Percentiles rank a stretch among this genome's conserved stretches.
Conservation (phyloP, 2,888 invertebrate genomes). For the Incurvaria masculella region DNA sequence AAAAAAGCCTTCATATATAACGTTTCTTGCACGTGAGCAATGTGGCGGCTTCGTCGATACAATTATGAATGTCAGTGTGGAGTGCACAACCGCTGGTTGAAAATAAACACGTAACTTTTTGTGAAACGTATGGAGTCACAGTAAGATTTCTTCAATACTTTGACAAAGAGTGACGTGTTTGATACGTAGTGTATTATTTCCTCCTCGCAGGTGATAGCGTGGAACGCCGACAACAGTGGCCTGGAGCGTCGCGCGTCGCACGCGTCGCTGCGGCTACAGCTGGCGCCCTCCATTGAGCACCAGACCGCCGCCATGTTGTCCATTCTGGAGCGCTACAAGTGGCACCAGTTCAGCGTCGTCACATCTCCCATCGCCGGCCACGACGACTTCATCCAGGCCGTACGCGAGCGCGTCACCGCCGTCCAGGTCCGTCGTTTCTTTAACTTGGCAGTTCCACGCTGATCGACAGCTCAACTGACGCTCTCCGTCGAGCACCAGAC, state of each 20-base stretch:
- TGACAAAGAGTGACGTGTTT: not conserved
- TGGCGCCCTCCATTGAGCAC: slow-evolving; percentile 95
- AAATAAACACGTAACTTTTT: too few species aligned
- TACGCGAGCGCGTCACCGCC: slow-evolving; percentile 81
- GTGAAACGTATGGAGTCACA: too few species aligned
- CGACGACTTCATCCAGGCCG: slow-evolving; percentile 93
- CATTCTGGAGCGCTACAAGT: slow-evolving; percentile 91
- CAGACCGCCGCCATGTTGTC: slow-evolving; percentile 96
- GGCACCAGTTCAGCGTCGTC: slow-evolving; percentile 94
- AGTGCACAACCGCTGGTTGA: too few species aligned
- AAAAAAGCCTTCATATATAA: too few species aligned
- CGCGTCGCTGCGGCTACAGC: slow-evolving; percentile 85
- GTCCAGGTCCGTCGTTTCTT: slow-evolving; percentile 75
- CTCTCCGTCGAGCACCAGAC: too few species aligned
- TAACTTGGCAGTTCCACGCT: too few species aligned
- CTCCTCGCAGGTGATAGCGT: slow-evolving; percentile 71
- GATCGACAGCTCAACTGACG: too few species aligned
- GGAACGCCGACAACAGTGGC: slow-evolving; percentile 97
- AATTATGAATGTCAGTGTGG: too few species aligned
- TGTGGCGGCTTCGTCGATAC: too few species aligned
- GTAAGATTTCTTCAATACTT: too few species aligned
- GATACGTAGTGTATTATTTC: not conserved
- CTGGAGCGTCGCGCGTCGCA: slow-evolving; percentile 76
- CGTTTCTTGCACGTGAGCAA: too few species aligned
- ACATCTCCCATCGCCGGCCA: slow-evolving; percentile 93